A percentile compares a stretch with the other conserved stretches of the same genome.
phyloP scores from a whole-genome alignment of 1,140 invertebrate genomes.

The Dryas iulia region DNA sequence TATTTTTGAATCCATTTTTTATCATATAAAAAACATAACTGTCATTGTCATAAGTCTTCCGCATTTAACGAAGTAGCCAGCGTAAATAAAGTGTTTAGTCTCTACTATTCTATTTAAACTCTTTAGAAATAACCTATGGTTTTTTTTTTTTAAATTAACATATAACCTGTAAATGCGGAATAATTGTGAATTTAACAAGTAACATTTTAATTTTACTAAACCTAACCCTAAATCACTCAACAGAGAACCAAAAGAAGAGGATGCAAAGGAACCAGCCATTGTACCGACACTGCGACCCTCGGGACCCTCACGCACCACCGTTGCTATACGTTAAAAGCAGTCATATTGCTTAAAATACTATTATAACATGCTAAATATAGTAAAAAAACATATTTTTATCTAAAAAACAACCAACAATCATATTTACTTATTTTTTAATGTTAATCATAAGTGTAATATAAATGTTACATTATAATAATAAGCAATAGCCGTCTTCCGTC shows the following conservation, averaged over 20 bases:
- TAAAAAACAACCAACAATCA: not conserved
- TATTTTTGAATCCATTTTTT: no score
- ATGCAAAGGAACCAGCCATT: constrained; percentile 56
- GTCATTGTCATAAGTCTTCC: no score
- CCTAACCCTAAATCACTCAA: not conserved
- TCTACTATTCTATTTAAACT: no score
- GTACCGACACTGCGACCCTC: constrained; percentile 57
- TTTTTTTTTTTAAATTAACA: no score
- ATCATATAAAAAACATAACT: no score
- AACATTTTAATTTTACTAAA: not conserved
- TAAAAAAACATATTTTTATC: not conserved
- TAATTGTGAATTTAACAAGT: not conserved
- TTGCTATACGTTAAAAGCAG: constrained; percentile 51
- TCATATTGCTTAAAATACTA: not conserved
- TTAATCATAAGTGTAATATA: constrained; percentile 2
- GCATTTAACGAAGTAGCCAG: no score
- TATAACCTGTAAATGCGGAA: not conserved
- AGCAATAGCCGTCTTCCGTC: constrained; percentile 59
- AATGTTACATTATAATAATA: not conserved
- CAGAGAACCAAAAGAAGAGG: constrained; percentile 56
- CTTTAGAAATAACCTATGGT: no score
- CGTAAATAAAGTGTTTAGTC: no score
- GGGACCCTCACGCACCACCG: constrained; percentile 46
- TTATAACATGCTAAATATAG: not conserved
- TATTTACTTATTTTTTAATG: not conserved